phyloP scores from a whole-genome alignment of 1,140 invertebrate species.

The Mycetomoellerius zeteki region DNA sequence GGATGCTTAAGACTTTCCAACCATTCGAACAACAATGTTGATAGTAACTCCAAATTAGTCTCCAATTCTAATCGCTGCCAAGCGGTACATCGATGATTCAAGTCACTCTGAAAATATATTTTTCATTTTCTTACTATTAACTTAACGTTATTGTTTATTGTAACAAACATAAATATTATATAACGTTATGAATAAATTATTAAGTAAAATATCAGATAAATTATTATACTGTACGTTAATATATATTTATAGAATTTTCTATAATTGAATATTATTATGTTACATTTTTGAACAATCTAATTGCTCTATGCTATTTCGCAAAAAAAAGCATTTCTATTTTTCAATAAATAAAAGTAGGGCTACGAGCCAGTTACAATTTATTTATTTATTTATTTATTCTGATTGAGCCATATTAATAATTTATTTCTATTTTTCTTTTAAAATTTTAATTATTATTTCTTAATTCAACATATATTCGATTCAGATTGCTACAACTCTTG shows the following conservation, averaged over 20 bases:
- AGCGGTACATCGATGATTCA: conserved; percentile 90
- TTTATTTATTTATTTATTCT: too few species aligned
- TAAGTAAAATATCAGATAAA: background rate
- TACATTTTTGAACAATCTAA: background rate
- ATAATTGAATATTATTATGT: background rate
- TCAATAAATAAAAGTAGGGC: too few species aligned
- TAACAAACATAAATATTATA: background rate
- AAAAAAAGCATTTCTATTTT: background rate
- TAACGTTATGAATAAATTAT: background rate
- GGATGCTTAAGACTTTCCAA: conserved; percentile 90
- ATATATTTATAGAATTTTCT: background rate
- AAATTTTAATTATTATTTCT: background rate
- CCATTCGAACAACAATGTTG: conserved; percentile 91
- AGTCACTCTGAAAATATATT: conserved; percentile 86
- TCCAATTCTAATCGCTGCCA: conserved; percentile 90
- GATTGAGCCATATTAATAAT: too few species aligned
- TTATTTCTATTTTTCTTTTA: background rate
- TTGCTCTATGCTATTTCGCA: background rate
- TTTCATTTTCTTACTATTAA: conserved; percentile 6
- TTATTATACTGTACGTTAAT: background rate
- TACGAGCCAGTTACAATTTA: too few species aligned
- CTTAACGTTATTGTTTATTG: background rate
- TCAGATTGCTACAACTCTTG: background rate
- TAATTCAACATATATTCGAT: background rate
- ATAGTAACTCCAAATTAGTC: conserved; percentile 89